These are phyloP conservation scores for Strigops habroptila DNA, from an alignment of 2,113 vertebrate species.

Conservation along the genomic window DNA sequence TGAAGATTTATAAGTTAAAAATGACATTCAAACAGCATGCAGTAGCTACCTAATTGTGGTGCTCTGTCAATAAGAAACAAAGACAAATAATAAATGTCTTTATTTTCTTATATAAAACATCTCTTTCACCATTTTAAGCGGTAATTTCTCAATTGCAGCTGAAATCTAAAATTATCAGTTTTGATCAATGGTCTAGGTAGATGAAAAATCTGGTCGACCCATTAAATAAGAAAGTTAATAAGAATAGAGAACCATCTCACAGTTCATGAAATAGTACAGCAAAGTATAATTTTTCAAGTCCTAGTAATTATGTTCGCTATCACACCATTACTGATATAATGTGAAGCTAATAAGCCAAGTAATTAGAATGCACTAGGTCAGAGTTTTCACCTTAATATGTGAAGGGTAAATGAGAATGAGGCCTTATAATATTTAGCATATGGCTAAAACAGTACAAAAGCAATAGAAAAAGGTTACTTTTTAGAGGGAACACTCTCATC, in stretches of 20 bases:
- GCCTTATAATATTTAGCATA: conserved; percentile 54
- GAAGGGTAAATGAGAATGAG: conserved; percentile 70
- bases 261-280: conserved; percentile 66
- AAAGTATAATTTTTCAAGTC: conserved; percentile 74
- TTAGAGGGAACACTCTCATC: neutral
- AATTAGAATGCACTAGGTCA: conserved; percentile 76
- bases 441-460: neutral
- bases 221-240: conserved; percentile 60
- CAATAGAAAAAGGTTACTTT: neutral
- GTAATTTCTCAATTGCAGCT: neutral
- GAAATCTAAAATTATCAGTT: conserved; percentile 34
- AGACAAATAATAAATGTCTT: neutral
- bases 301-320: conserved; percentile 69
- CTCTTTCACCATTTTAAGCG: neutral
- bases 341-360: conserved; percentile 78
- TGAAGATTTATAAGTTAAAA: neutral
- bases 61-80: neutral
- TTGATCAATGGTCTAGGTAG: conserved; percentile 59
- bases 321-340: conserved; percentile 73
- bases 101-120: neutral
- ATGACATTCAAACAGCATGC: neutral
- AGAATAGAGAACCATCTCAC: conserved; percentile 31
- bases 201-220: conserved; percentile 22
- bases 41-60: neutral
- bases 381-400: conserved; percentile 72